These are phyloP conservation scores for Protomyctophum bolini DNA, from an alignment of 2,113 vertebrate species.

Conservation along the genomic window DNA sequence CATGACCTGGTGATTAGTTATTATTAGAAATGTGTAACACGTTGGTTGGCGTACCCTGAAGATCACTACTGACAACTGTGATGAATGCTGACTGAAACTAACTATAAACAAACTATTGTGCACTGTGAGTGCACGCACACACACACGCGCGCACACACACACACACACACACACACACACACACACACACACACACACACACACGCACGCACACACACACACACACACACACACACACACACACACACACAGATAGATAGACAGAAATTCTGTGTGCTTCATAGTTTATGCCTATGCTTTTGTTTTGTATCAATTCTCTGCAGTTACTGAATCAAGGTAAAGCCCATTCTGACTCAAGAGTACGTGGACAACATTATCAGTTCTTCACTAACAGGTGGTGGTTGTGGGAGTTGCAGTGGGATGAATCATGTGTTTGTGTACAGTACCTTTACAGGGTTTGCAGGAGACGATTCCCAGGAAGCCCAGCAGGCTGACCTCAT, in stretches of 20 bases:
- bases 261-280: no score
- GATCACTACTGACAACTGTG: not conserved
- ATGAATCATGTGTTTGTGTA: conserved; percentile 48
- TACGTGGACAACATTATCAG: no score
- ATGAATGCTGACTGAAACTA: no score
- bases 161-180: not conserved
- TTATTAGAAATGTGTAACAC: not conserved
- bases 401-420: conserved; percentile 20
- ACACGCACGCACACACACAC: no score
- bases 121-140: not conserved
- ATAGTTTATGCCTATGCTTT: not conserved
- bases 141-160: no score
- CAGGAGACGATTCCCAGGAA: conserved; percentile 93
- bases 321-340: not conserved
- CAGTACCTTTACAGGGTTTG: conserved; percentile 92
- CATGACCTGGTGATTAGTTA: not conserved
- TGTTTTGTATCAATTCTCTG: not conserved
- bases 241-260: no score
- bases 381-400: not conserved
- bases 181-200: conserved; percentile 1
- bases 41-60: no score
- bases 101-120: not conserved
- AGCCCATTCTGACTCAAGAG: no score
- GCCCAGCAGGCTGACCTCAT: conserved; percentile 92
- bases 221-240: no score